phyloP scores from a whole-genome alignment of 1,140 invertebrate genomes.

The Pseudoatta argentina region DNA sequence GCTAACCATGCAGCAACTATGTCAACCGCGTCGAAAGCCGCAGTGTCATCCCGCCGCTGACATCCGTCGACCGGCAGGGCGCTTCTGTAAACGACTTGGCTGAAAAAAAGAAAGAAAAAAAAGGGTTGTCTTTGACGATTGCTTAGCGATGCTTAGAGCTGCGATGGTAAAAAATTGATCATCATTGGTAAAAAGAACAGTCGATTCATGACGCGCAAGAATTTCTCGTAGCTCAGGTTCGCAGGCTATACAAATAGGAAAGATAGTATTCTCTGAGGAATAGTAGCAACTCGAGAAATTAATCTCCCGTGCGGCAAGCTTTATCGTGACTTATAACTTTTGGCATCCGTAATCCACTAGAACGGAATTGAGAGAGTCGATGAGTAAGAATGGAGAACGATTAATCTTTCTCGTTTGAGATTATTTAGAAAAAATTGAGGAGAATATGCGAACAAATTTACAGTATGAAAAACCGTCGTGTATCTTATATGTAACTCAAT shows the following conservation, averaged over 20 bases:
- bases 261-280: constrained; percentile 10
- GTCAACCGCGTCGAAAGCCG: constrained; percentile 65
- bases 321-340: constrained; percentile 48
- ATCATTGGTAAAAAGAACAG: constrained; percentile 60
- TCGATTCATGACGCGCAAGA: constrained; percentile 56
- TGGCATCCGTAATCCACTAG: background rate
- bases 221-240: constrained; percentile 32
- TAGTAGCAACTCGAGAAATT: constrained; percentile 41
- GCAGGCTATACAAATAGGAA: background rate
- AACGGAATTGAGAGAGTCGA: constrained; percentile 6
- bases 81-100: constrained; percentile 70
- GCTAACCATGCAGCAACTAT: constrained; percentile 58
- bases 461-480: background rate
- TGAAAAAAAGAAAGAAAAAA: background rate
- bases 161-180: constrained; percentile 59
- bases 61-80: constrained; percentile 54
- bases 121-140: constrained; percentile 15
- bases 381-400: background rate
- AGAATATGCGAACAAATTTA: background rate
- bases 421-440: background rate
- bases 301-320: background rate
- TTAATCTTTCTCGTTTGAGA: background rate
- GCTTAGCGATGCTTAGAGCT: constrained; percentile 25
- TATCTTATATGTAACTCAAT: background rate
- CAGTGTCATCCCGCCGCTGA: constrained; percentile 69